Evolutionary conservation across 2,797 vertebrate species (phyloP), one percentile per base, ranked within the genome.

Genomic region (Darevskia mixta): DNA sequence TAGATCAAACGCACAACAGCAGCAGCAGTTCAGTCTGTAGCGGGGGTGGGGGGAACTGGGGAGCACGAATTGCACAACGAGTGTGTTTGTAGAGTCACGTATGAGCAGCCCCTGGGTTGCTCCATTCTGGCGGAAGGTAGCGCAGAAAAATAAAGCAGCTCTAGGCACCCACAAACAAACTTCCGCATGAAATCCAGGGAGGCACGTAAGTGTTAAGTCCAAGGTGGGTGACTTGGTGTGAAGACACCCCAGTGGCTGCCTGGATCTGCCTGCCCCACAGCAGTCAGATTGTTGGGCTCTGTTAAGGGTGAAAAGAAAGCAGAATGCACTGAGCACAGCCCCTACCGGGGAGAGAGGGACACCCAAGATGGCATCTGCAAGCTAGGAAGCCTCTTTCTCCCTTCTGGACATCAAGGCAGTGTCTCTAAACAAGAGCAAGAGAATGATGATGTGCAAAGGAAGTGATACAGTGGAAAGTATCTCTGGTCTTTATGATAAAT

Each of bases 1-100:
- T 25, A 88, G 76, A 87, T 93, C 82, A 92, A 43, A 91, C 84
- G 49, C 76, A 35, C 49, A 18, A 43, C 86, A 85, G 84, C 72
- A 76, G 82, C 85, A 82, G 82, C 71, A 71, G 49, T 66, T 90
- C 81, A 32, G 66, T 27, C 7, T 58, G 9, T 49, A 41, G 85
- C 45, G 55, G 6, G 32, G 32, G 3, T 88, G 79, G 35, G 6
- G 81, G 35, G 10, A 20, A 20, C 73, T 83, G 83, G 82, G 58
- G 32, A 79, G 20, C 25, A 17, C 41, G 45, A 1, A 85, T 72
- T 41, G 61, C 17, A 13, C 49, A 83, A 86, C n/a, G 81, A 76
- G 35, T 72, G 72, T 5, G 0, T 82, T 87, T 67, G 69, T 77
- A 72, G 84, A 55, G 38, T 4, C 9, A 7, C 4, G 3, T 23